Base-by-base conservation (phyloP, 2,113 vertebrate genomes). In the Sakesphorus luctuosus region DNA sequence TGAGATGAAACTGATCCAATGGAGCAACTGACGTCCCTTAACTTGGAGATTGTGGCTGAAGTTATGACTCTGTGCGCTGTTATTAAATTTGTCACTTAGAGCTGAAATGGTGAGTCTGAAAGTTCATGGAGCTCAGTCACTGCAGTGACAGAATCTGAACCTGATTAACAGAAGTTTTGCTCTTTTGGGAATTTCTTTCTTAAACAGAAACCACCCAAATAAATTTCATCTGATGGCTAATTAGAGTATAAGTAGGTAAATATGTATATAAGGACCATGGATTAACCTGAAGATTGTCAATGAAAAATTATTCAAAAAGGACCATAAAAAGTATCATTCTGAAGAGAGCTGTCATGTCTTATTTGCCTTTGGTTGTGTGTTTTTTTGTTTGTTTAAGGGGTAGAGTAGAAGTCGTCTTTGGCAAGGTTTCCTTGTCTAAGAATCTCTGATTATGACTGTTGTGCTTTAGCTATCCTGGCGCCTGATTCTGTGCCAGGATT, bases 381-480 rank as follows among this genome's bases (percentile, higher is more conserved):
- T 8, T 73, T 76, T 93, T 87, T 85, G 63, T 82, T 93, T 82
- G 62, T 85, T 92, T 55, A 55, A 86, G 80, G 35, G 82, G 43
- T 93, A 79, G 50, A 73, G 90, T 67, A 78, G 71, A 94, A 91
- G 36, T 65, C 38, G 0, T 89, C 73, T 92, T 89, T 97, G 95
- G 91, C 91, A 79, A 75, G 24, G 35, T 66, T 93, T 93, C 89
- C 61, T 75, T 86, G 73, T 86, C 67, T 36, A 81, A 89, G 89
- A 96, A 87, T 94, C 91, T 96, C 82, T 77, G 94, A 56, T 93
- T 65, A 77, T 61, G 75, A 61, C 59, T 93, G 88, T 82, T 96
- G 88, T 96, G 90, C 87, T 93, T 91, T 50, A 95, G 92, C 80
- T 88, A 52, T 91, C 88, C 87, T 94, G 62, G 59, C 63, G 71